Base-by-base conservation (phyloP, 2,888 invertebrate species). In the Morpho deidamia region DNA sequence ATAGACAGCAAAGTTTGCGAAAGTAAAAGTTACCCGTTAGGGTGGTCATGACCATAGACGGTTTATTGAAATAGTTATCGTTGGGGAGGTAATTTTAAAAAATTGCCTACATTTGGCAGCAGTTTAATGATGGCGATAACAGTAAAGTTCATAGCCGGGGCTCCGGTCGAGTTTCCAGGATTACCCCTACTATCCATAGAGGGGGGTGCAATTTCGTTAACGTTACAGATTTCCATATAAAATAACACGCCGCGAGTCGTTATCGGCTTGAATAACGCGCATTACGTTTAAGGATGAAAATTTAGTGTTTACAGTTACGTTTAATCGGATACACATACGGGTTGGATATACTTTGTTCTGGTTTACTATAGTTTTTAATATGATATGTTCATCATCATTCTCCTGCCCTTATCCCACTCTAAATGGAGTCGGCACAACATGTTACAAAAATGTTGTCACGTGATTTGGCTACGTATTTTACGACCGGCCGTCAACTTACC, bases 11-110 rank as follows among this genome's bases (percentile, higher is more conserved):
- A 81, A 78, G 73, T 77, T 78, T 73, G 71, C 68, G 76, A 82
- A 84, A 82, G 83, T 74, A 81, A 83, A 83, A 83, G 82, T 82
- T 76, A 74, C 72, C 78, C 77, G 82, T 84, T 81, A 79, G 72
- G 70, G 72, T 64, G 72, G 73, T 72, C 76, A 81, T 75, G 77
- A 78, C 79, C 79, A 77, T 81, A 79, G 82, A 81, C 78, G 72
- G 79, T 85, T 83, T 84, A 86, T 85, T 85, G 82, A 82, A 83
- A 86, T 82, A 84, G 84, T 82, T 79, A 83, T 76, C 76, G 75
- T 73, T 62, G 69, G 67, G 70, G 72, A 74, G 79, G 83, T 81
- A 81, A 84, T 84, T 85, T 82, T 83, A 68, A 78, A 84, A 86
- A 85, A 85, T 80, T 81, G 82, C 84, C 77, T 76, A 78, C 81